Evolutionary conservation across 1,140 invertebrate genomes (phyloP), one percentile per base, ranked within the genome.

Genomic region (Lithobius niger): DNA sequence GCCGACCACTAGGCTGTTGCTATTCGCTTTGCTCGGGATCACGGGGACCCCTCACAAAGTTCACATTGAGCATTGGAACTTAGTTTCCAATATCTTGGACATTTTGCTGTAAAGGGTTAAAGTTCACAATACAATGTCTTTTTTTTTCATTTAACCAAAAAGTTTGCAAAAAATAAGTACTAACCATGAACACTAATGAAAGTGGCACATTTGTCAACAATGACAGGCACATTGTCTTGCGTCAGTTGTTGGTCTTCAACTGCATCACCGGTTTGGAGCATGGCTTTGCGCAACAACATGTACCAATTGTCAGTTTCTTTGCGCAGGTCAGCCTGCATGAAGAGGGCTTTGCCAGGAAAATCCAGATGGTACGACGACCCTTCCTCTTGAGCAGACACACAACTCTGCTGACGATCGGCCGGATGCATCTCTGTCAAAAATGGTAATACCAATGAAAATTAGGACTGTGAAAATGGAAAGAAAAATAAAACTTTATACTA

Each of bases 171-270:
- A n/a, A n/a, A n/a, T n/a, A n/a, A 15, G 28, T 50, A 52, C 15
- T 22, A 74, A 86, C 85, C 89, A 67, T 91, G 79, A 16, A 81
- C 79, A 61, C 85, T 86, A 55, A 93, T 81, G 64, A 90, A 91
- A 64, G 86, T 88, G 40, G 92, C 81, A 69, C 88, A 93, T 67
- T 89, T 91, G 60, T 92, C 86, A 1, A 94, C 83, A 53, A 93
- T 81, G 16, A 88, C 83, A 22, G 89, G 89, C 26, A 93, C 79
- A 67, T 90, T 80, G 57, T 89, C 84, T 60, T 82, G 80, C 3
- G 86, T 91, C 25, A 93, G 69, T 66, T 91, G 88, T 66, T 92
- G 88, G 60, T 92, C 83, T 40, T 81, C 75, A 44, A 94, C 71
- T 3, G 76, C 71, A 1, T 79, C 74, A 10, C 88, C 86, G 68